Evolutionary conservation across 64 coral and sea anemone species (phyloP), one percentile per base, ranked within the genome.

Genomic region (Stylophora pistillata): DNA sequence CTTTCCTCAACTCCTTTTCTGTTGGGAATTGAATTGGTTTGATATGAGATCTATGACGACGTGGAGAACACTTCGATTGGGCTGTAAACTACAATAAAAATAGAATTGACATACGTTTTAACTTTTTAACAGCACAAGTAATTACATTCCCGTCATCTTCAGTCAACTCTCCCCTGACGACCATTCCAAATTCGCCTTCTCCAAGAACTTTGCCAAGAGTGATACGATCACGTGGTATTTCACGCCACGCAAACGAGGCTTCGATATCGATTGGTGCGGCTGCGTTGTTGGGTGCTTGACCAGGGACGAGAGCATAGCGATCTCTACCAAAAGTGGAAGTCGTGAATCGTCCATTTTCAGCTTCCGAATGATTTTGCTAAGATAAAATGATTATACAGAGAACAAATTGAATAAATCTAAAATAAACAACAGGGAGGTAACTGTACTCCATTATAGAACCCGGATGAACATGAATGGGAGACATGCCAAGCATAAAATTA

Each of bases 111-210:
- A 59, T 78, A 95, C 94, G 63, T 85, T 95, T 95, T 13, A 95
- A 61, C 37, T 88, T 91, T 18, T 95, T 95, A 0, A 95, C 89
- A 32, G 94, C 94, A 21, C 90, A 90, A 9, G 59, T 10, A 61
- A 81, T 91, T 20, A 60, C 58, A 16, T 78, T 55, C 4, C 86
- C 89, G 76, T 86, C 87, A 56, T 82, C 78, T 82, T 95, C 94
- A 11, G 73, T 88, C 60, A 95, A 56, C 21, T 95, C 85, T 59
- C 77, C 94, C 23, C 85, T 88, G 9, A 88, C 25, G 17, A 95
- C 94, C 15, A 88, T 87, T 30, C 94, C 94, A 88, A 91, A 95
- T 73, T 95, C 89, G 3, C 94, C 94, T 54, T 95, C 73, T 55
- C 94, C 94, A 25, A 95, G 87, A 41, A 89, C 52, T 26, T 87